Base-by-base conservation (phyloP, 2,797 vertebrate species). In the Aplochiton taeniatus region DNA sequence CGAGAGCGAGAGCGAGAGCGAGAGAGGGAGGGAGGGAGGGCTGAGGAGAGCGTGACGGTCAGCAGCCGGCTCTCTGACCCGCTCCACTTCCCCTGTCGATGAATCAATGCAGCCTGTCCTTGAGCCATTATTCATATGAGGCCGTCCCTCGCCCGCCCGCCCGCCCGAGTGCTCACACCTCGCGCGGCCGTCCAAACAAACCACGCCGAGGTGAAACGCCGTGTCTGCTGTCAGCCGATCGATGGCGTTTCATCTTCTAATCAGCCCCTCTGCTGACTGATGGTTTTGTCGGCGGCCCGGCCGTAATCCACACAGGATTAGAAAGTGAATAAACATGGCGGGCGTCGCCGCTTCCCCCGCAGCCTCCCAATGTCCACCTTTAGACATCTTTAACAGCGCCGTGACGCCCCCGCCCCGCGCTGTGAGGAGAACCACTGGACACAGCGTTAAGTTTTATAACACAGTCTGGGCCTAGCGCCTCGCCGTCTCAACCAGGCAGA, bases 71-170 rank as follows among this genome's bases (percentile, higher is more conserved):
- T 84, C 84, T 72, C 65, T 71, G 75, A 78, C 79, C 83, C 63
- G 69, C 80, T 79, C 65, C n/a, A 78, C 79, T 83, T 78, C 72
- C 76, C 58, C 67, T 49, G 79, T 86, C 73, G 56, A 87, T 86
- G 82, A 89, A 90, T 90, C 87, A 83, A 83, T 85, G 86, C 73
- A 45, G 69, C 75, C 76, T 77, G 87, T 87, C 88, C 88, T 88
- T 89, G 78, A 85, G 77, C 81, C 80, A 86, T 88, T 84, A 83
- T 84, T 90, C 85, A 89, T 77, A 81, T 31, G 66, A 81, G 77
- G 53, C 73, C 58, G 50, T 68, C 48, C 58, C 69, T 62, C 13
- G 56, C 47, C 47, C 19, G 11, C 12, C 13, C 12, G 63, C 68
- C 72, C 10, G 72, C 75, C 61, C 44, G 64, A 69, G 65, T 63